Conservation (phyloP, 2,888 invertebrate genomes). For the Synergus itoensis region DNA sequence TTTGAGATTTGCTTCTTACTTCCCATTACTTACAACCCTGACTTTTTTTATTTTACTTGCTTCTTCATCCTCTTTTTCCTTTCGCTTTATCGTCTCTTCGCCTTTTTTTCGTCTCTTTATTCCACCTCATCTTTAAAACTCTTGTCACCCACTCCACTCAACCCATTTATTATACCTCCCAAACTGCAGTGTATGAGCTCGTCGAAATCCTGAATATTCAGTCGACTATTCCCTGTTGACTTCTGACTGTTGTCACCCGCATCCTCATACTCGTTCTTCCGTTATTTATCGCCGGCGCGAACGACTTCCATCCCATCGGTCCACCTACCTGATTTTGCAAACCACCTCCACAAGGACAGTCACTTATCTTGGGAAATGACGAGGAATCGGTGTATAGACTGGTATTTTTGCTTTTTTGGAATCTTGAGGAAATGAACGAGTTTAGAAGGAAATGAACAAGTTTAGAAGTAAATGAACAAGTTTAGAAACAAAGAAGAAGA, state of each 20-base stretch:
- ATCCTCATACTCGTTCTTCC: conserved; percentile 56
- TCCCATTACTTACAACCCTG: not conserved
- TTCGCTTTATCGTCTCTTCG: not conserved
- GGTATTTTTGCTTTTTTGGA: not conserved
- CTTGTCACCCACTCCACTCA: not conserved
- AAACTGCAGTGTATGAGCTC: conserved; percentile 12
- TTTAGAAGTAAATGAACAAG: no score
- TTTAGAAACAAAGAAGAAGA: no score
- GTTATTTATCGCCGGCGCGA: conserved; percentile 57
- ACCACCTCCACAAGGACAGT: conserved; percentile 57
- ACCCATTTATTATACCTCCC: conserved; percentile 8
- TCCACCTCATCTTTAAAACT: not conserved
- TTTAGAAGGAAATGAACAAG: not conserved
- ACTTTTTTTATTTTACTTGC: not conserved
- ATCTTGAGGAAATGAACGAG: not conserved
- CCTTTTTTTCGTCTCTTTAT: not conserved
- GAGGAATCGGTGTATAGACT: conserved; percentile 50
- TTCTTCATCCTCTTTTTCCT: not conserved
- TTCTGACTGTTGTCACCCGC: conserved; percentile 60
- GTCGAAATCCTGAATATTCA: conserved; percentile 12
- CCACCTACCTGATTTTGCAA: conserved; percentile 55
- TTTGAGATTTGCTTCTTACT: not conserved
- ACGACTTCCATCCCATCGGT: conserved; percentile 56
- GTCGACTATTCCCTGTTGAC: conserved; percentile 54
- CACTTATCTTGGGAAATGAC: conserved; percentile 57